Evolutionary conservation across 2,888 invertebrate species (phyloP).

Genomic region (Lydus trimaculatus): DNA sequence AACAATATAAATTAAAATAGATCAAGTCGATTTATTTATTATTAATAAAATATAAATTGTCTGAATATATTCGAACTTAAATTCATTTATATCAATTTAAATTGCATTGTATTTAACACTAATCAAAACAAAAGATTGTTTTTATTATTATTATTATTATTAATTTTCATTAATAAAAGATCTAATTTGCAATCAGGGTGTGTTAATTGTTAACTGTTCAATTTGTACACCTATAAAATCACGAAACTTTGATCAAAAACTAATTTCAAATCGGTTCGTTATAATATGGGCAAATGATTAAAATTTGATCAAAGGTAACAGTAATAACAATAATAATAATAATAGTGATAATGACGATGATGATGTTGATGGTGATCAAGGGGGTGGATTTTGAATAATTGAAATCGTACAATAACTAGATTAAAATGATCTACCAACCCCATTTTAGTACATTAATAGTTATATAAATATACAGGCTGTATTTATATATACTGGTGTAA

Average conservation of each 20-base stretch:
- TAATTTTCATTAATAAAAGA: not conserved
- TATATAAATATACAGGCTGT: not conserved
- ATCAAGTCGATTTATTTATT: conserved; percentile 24
- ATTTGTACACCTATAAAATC: not conserved
- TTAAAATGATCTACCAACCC: conserved; percentile 20
- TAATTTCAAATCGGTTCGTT: not conserved
- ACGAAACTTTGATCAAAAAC: not conserved
- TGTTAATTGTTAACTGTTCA: not conserved
- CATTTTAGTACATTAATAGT: not conserved
- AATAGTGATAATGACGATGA: not conserved
- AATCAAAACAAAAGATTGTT: not conserved
- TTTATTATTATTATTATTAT: not conserved
- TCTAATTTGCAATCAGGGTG: not conserved
- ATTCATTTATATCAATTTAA: conserved; percentile 54
- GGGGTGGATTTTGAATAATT: conserved; percentile 23
- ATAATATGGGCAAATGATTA: conserved; percentile 8
- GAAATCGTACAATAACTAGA: conserved; percentile 31
- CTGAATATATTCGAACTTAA: conserved; percentile 42
- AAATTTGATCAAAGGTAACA: conserved; percentile 9
- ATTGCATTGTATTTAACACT: conserved; percentile 51
- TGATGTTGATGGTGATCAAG: conserved; percentile 8
- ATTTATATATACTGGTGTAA: not conserved
- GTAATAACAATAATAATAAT: not conserved
- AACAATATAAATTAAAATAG: conserved; percentile 42
- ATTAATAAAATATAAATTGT: conserved; percentile 23